Base-by-base conservation (phyloP, 2,888 invertebrate species). In the Eurytoma adleriae region DNA sequence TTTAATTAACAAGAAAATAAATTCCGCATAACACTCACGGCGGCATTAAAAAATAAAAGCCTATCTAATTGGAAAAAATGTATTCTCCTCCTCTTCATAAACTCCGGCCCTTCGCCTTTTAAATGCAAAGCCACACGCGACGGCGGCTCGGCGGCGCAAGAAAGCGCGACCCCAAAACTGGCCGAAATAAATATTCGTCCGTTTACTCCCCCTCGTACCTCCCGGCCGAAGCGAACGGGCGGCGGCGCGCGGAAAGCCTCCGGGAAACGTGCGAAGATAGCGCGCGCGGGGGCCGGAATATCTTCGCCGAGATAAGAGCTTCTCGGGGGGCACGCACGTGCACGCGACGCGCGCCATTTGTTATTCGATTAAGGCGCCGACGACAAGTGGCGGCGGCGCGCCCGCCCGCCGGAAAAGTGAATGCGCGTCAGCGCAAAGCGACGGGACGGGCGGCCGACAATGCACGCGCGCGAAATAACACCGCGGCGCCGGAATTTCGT, bases 301-400 rank as follows among this genome's bases (percentile, higher is more conserved):
- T 64, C 40, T 40, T 48, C 64, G 18, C 12, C 18, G 64, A 64
- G 64, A 64, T 64, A 64, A 48, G 57, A 12, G 20, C 20, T 59
- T 18, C 68, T 20, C 30, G 24, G 16, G 67, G 67, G 12, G 5
- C 54, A n/a, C 68, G 59, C 67, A 50, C 76, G 75, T 68, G 59
- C 54, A 67, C 61, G 73, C 69, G 66, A 40, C 57, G 24, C 50
- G 52, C 30, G 56, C 73, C 78, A 73, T 79, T 79, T 79, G 78
- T 79, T 73, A 79, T 73, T 79, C 73, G 78, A 79, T 78, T 73
- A 78, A 68, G 69, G 68, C 48, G 24, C 3, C 73, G 68, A 67
- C 40, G 72, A 71, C 70, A 70, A 69, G 73, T 40, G 54, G n/a
- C 50, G n/a, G 16, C 24, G n/a, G 13, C 18, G 57, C 67, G 16